Percentiles rank a stretch among this genome's conserved stretches.
phyloP scores from a whole-genome alignment of 1,140 invertebrate species.

The Drosophila lacteicornis region DNA sequence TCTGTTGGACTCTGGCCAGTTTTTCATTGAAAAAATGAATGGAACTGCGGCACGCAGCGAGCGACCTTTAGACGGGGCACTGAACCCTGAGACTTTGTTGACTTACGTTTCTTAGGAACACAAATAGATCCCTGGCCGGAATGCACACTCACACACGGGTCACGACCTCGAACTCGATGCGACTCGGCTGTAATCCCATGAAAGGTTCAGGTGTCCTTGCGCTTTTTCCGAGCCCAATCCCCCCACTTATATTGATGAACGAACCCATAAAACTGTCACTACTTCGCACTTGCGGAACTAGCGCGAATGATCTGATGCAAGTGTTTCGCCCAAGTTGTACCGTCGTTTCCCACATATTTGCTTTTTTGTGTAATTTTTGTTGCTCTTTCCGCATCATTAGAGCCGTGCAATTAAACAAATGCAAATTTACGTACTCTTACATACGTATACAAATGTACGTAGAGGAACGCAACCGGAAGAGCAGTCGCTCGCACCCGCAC shows the following conservation, averaged over 20 bases:
- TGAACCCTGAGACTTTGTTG: slow-evolving; percentile 8
- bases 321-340: slow-evolving; percentile 9
- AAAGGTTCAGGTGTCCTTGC: slow-evolving; percentile 20
- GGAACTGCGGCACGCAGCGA: slow-evolving; percentile 6
- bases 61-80: slow-evolving; percentile 17
- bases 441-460: slow-evolving; percentile 11
- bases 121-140: background rate
- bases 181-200: background rate
- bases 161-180: slow-evolving; percentile 54
- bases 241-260: slow-evolving; percentile 37
- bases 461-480: slow-evolving; percentile 46
- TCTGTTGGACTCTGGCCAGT: background rate
- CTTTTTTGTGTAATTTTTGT: slow-evolving; percentile 1
- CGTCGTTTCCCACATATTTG: background rate
- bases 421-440: slow-evolving; percentile 25
- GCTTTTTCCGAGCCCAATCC: slow-evolving; percentile 1
- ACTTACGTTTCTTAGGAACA: background rate
- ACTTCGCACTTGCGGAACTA: slow-evolving; percentile 28
- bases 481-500: slow-evolving; percentile 23
- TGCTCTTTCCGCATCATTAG: slow-evolving; percentile 64
- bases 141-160: slow-evolving; percentile 14
- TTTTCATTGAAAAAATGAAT: slow-evolving; percentile 5
- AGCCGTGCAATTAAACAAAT: slow-evolving; percentile 70
- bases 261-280: slow-evolving; percentile 73
- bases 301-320: slow-evolving; percentile 16